These are phyloP conservation scores for Astyanax mexicanus DNA, from an alignment of 2,797 vertebrate species.

Conservation along the genomic window DNA sequence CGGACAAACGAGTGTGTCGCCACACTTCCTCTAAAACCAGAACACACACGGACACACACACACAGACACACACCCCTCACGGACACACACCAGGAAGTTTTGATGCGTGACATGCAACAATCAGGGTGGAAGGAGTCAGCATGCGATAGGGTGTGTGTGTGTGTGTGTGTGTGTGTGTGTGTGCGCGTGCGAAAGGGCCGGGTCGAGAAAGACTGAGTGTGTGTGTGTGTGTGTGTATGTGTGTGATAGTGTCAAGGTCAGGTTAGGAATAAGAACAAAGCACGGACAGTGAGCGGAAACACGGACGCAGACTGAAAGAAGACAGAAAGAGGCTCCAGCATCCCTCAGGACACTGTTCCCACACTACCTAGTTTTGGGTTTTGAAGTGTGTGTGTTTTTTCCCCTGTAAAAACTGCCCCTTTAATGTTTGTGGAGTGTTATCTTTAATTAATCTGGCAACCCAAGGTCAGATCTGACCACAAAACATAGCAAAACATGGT, in stretches of 20 bases:
- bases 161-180: too few relatives aligned
- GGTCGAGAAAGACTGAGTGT: not conserved
- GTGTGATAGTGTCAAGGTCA: slow-evolving; percentile 22
- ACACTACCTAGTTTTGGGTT: slow-evolving; percentile 28
- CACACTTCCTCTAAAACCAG: slow-evolving; percentile 39
- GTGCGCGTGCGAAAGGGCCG: too few relatives aligned
- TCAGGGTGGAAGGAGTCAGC: slow-evolving; percentile 19
- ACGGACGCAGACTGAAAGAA: slow-evolving; percentile 25
- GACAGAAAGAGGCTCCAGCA: slow-evolving; percentile 8
- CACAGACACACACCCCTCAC: slow-evolving; percentile 35
- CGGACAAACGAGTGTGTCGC: slow-evolving; percentile 38
- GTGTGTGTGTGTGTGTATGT: slow-evolving; percentile 8
- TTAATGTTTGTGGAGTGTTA: slow-evolving; percentile 47
- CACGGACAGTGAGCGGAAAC: slow-evolving; percentile 25
- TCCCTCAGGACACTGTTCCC: slow-evolving; percentile 40
- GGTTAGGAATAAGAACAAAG: slow-evolving; percentile 36
- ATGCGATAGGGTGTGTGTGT: slow-evolving; percentile 14
- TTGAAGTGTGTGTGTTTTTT: slow-evolving; percentile 36
- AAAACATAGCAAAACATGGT: too few relatives aligned
- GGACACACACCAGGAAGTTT: slow-evolving; percentile 60
- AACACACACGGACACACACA: slow-evolving; percentile 41
- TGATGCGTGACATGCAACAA: slow-evolving; percentile 54
- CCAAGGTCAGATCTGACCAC: not conserved
- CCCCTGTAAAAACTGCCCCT: slow-evolving; percentile 13
- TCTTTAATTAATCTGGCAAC: slow-evolving; percentile 40